Percentiles rank a stretch among this genome's conserved stretches.
phyloP scores from a whole-genome alignment of 1,140 invertebrate species.

The Vollenhovia emeryi region DNA sequence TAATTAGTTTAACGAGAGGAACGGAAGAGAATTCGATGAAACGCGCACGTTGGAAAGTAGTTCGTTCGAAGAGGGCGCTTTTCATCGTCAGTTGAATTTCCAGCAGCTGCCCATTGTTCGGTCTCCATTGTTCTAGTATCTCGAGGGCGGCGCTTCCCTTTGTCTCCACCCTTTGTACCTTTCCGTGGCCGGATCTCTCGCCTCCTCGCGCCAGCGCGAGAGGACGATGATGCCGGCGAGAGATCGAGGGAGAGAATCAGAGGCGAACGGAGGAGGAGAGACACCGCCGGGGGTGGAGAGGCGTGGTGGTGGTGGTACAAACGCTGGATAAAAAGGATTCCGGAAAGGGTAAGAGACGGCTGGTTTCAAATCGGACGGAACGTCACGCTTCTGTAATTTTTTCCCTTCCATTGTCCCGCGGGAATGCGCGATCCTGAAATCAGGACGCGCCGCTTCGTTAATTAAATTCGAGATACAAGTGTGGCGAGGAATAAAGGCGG shows the following conservation, averaged over 20 bases:
- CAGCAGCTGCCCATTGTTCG: conserved; percentile 79
- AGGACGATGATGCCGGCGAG: conserved; percentile 47
- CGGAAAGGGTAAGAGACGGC: conserved; percentile 41
- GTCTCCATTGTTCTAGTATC: conserved; percentile 84
- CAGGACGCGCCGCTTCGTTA: conserved; percentile 56
- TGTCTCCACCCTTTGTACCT: conserved; percentile 85
- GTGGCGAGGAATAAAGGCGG: not conserved
- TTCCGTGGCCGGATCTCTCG: conserved; percentile 80
- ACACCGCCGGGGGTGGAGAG: conserved; percentile 17
- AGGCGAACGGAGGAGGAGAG: conserved; percentile 36
- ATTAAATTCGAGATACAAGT: conserved; percentile 62
- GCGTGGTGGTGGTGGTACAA: conserved; percentile 35
- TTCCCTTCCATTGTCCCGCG: conserved; percentile 59
- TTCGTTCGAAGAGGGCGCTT: conserved; percentile 66
- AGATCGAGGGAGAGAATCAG: conserved; percentile 60
- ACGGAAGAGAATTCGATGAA: conserved; percentile 53
- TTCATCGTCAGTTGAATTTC: conserved; percentile 81
- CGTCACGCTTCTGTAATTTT: conserved; percentile 71
- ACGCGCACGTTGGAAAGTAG: conserved; percentile 68
- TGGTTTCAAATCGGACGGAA: conserved; percentile 66
- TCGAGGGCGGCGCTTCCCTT: conserved; percentile 84
- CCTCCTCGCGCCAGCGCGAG: conserved; percentile 78
- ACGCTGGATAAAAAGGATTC: conserved; percentile 65
- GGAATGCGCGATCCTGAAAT: conserved; percentile 47
- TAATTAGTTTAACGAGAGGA: conserved; percentile 68